Base-by-base conservation (phyloP, 2,113 vertebrate species). In the Lepisosteus oculatus region DNA sequence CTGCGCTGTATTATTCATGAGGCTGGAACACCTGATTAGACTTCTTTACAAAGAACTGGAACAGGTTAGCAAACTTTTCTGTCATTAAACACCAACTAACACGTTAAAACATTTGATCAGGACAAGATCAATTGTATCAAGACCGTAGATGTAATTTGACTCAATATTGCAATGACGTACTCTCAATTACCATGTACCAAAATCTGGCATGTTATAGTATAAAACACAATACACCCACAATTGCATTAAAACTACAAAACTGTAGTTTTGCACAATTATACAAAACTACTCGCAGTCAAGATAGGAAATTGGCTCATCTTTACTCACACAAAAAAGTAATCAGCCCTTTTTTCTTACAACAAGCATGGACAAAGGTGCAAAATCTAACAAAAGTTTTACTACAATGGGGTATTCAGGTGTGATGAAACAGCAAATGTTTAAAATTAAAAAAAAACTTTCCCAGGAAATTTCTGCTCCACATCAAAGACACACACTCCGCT, bases 21-120 rank as follows among this genome's bases (percentile, higher is more conserved):
- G 84, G 82, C 82, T 29, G 80, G 81, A 86, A 85, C 79, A 78
- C 85, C 87, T 85, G 85, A 88, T 87, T 87, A 87, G 85, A 88
- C 85, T 82, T 84, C 79, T 85, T 84, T 79, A 87, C 83, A 85
- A 76, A 76, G 81, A 81, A 67, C 79, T 71, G 76, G 83, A 85
- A 84, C 80, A 82, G 83, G 83, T 77, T 79, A 84, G 78, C 81
- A 72, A 82, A 66, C 81, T 81, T 81, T 79, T 79, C 83, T 84
- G 86, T 86, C 86, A 86, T 88, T 85, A 90, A 86, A 89, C 85
- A 87, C 84, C 84, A 85, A 85, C 87, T 84, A 86, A 82, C 78
- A 72, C 83, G 86, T 88, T 86, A 88, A 88, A 90, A 89, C 87
- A 90, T 71, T 82, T 72, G 79, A 80, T 76, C 74, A 73, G 80